A percentile compares a stretch with the other conserved stretches of the same genome.
Conservation (phyloP, 2,113 vertebrate species). For the Phyllostomus hastatus region DNA sequence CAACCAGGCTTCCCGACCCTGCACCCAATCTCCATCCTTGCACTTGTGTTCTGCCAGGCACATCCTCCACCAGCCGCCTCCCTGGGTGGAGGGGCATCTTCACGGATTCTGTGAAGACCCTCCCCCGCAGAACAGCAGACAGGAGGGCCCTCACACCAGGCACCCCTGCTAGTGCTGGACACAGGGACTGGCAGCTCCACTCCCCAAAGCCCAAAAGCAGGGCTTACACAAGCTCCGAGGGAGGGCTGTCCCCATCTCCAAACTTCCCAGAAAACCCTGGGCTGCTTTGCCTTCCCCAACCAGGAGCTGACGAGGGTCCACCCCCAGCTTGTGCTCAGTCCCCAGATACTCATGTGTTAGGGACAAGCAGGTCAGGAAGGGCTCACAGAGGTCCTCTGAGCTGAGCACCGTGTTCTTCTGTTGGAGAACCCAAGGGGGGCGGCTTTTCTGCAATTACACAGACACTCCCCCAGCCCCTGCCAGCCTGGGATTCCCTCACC, state of each 20-base stretch:
- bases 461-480: accelerated
- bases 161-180: too few relatives aligned
- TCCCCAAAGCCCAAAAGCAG: background rate
- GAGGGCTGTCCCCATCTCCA: background rate
- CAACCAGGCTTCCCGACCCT: constrained; percentile 40
- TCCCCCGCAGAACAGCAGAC: background rate
- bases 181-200: background rate
- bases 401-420: background rate
- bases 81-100: background rate
- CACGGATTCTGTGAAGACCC: background rate
- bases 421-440: background rate
- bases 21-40: background rate
- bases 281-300: background rate
- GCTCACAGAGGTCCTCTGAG: background rate
- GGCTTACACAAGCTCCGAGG: background rate
- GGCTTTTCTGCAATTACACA: background rate
- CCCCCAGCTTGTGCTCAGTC: background rate
- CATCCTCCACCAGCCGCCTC: background rate
- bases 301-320: background rate
- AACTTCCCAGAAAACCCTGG: background rate
- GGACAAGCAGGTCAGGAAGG: background rate
- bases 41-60: background rate
- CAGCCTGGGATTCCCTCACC: background rate
- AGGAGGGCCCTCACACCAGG: accelerated
- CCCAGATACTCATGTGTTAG: background rate